Base-by-base conservation (phyloP, 2,888 invertebrate species). In the Smittia sp. region DNA sequence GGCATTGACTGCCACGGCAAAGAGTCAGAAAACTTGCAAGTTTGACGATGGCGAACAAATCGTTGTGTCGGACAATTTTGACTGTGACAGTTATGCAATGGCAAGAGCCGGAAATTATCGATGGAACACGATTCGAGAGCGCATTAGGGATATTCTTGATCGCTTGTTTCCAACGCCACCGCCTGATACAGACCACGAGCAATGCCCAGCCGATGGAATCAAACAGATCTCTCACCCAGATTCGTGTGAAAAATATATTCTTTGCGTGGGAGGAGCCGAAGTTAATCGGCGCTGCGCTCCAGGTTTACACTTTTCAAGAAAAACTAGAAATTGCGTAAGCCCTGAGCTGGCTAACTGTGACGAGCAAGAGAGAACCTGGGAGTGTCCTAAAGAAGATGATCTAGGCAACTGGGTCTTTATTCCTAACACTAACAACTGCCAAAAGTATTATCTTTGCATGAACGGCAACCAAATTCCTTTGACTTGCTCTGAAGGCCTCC, bases 401-500 rank as follows among this genome's bases (percentile, higher is more conserved):
- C 24, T 20, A n/a, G 4, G 1, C 18, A 58, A 20, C 20, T 1
- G 32, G 1, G 62, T 20, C 11, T 72, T 72, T 24, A 20, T 72
- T 11, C 70, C 70, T n/a, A 41, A 72, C 18, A 32, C 32, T 18
- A 32, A 72, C 13, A 38, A 72, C 54, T 72, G 70, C 22, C 32
- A 54, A 7, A 20, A 20, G 15, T 72, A 54, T 32, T 72, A 72
- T 32, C 25, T 72, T 7, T 72, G 70, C 20, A 24, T 68, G 9
- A 46, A 46, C 15, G 68, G 68, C 0, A 22, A 46, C 4, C 4
- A 46, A 46, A 18, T 22, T 68, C 32, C 32, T n/a, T 46, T 68
- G 24, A 27, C 11, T 6, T 68, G 68, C 13, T 15, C 41, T 46
- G 24, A 22, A 20, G 68, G 32, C 25, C 46, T 68, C 13, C 68